Percentiles rank a stretch among this genome's conserved stretches.
These are phyloP conservation scores for Odontothrips loti DNA, from an alignment of 2,888 invertebrate species.

Conservation along the genomic window DNA sequence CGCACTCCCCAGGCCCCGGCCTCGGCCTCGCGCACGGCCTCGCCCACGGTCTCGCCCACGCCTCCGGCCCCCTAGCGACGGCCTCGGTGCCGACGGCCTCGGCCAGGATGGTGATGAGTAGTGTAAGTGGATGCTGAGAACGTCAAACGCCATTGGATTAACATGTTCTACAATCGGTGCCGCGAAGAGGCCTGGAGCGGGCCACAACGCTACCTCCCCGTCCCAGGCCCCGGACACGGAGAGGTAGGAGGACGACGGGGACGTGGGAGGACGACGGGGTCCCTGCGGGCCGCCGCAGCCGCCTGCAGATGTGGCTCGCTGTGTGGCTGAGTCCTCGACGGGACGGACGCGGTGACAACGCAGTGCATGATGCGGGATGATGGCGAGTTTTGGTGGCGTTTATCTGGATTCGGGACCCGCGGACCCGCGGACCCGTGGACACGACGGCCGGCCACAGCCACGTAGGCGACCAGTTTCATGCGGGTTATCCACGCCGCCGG, in stretches of 20 bases:
- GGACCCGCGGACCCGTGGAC: too few species aligned
- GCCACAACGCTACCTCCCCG: not conserved
- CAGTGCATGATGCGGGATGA: too few species aligned
- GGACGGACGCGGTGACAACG: too few species aligned
- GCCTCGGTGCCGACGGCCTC: not conserved
- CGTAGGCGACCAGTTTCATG: too few species aligned
- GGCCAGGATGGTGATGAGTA: not conserved
- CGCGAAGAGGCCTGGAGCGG: conserved; percentile 13
- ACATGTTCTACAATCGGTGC: conserved; percentile 16
- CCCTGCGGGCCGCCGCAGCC: not conserved
- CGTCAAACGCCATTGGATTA: not conserved
- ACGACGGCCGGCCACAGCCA: too few species aligned
- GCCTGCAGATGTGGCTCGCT: not conserved
- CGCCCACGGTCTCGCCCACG: not conserved
- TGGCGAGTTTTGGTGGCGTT: too few species aligned
- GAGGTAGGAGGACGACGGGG: not conserved
- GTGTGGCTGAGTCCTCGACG: too few species aligned
- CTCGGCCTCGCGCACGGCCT: not conserved
- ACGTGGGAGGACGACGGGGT: not conserved
- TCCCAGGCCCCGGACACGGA: not conserved
- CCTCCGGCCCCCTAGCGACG: not conserved
- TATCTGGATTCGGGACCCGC: too few species aligned
- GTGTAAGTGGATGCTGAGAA: not conserved
- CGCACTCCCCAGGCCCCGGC: too few species aligned
- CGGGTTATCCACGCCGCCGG: too few species aligned